Base-by-base conservation (phyloP, 2,797 vertebrate species). In the Melanotaenia boesemani region DNA sequence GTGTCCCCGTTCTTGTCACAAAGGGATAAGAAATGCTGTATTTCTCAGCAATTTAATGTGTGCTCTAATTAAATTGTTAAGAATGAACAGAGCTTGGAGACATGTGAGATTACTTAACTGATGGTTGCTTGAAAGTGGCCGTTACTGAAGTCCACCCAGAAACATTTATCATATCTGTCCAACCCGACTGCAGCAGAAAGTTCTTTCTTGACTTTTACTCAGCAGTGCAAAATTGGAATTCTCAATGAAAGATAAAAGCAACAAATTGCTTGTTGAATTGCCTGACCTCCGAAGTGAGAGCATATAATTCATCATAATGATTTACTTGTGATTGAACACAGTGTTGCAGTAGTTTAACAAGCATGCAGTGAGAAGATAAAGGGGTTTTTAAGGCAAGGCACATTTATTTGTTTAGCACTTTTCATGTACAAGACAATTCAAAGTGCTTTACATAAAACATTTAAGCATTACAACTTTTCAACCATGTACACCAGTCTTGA, bases 1-100 rank as follows among this genome's bases (percentile, higher is more conserved):
- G 52, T 81, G 74, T 89, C 83, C 72, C 85, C 82, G 67, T 64
- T 83, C 73, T 60, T 55, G 64, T 28, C 73, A 69, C 48, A 62
- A 41, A 56, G 15, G 64, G 67, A 88, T 84, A 79, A 79, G 68
- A 71, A 76, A 61, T n/a, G 18, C 22, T 59, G 63, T 54, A 69
- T 63, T 62, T 63, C 80, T 86, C 80, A 76, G 84, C 61, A 80
- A 57, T 77, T 87, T 67, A 69, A 78, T 76, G 63, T 62, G 71
- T 36, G 37, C 20, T 67, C 66, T 89, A 88, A 91, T 91, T 87
- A 86, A 85, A 79, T 79, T 76, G 70, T 83, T 86, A 66, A 81
- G 62, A 80, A 83, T 70, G 76, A 48, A 58, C 16, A 20, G 54
- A 69, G 48, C 63, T 67, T 9, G 32, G 65, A 70, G 68, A 82